These are phyloP conservation scores for Lagocephalus sceleratus DNA, from an alignment of 2,797 vertebrate species.

Conservation along the genomic window DNA sequence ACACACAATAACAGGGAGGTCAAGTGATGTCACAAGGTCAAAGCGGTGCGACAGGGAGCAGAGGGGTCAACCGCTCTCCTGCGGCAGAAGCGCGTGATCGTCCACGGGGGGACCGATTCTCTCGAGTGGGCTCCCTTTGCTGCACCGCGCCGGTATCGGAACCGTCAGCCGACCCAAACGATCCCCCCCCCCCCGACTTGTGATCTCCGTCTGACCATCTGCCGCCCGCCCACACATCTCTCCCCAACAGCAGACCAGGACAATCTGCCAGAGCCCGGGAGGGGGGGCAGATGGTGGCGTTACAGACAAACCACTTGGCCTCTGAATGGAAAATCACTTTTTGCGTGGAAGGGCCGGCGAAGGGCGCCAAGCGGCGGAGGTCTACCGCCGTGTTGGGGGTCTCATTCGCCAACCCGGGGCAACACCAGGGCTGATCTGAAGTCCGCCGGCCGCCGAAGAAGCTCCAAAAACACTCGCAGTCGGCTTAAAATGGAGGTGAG, in stretches of 20 bases:
- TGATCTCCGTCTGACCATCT: constrained; percentile 62
- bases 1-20: constrained; percentile 12
- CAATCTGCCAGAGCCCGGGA: constrained; percentile 55
- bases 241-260: constrained; percentile 55
- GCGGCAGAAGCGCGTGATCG: constrained; percentile 1
- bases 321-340: constrained; percentile 35
- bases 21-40: constrained; percentile 37
- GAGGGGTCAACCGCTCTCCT: constrained; percentile 20
- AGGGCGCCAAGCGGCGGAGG: too few relatives aligned
- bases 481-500: too few relatives aligned
- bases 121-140: too few relatives aligned
- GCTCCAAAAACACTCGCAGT: too few relatives aligned
- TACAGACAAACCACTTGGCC: constrained; percentile 40
- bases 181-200: constrained; percentile 44
- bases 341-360: too few relatives aligned
- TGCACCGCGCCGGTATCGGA: too few relatives aligned
- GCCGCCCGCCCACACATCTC: constrained; percentile 57
- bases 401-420: too few relatives aligned
- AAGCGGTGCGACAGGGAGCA: constrained; percentile 33
- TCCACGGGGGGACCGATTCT: too few relatives aligned
- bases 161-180: constrained; percentile 22
- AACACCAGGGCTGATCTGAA: too few relatives aligned
- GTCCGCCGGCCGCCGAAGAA: too few relatives aligned
- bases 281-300: constrained; percentile 60
- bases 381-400: too few relatives aligned